Evolutionary conservation across 2,888 invertebrate genomes (phyloP).

Genomic region (Cyaniris semiargus): DNA sequence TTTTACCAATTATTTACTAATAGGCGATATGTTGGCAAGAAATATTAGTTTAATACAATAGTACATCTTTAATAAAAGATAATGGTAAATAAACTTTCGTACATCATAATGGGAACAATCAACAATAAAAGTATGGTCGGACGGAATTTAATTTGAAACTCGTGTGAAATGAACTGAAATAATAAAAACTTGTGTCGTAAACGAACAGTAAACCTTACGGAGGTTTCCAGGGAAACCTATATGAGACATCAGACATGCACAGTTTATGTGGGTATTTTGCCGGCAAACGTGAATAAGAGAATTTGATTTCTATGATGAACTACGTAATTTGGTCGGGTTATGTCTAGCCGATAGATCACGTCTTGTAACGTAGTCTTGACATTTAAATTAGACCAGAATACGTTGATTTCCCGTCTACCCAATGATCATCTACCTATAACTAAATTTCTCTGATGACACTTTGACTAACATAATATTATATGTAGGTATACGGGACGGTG

Average conservation of each 20-base stretch:
- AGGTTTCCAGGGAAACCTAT: background rate
- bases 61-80: background rate
- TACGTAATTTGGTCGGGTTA: background rate
- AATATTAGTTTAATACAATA: too few species aligned
- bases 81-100: background rate
- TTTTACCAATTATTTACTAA: too few species aligned
- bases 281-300: background rate
- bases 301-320: background rate
- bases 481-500: too few species aligned
- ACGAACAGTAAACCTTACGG: background rate
- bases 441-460: too few species aligned
- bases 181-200: slow-evolving; percentile 30
- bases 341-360: too few species aligned
- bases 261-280: background rate
- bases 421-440: too few species aligned
- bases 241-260: background rate
- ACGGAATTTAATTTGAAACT: slow-evolving; percentile 19
- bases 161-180: slow-evolving; percentile 20
- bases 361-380: too few species aligned
- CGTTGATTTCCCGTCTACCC: too few species aligned
- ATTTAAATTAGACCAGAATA: too few species aligned
- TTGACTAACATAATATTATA: too few species aligned
- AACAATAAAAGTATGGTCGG: slow-evolving; percentile 1
- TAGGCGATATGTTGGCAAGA: too few species aligned
- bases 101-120: background rate